Percentiles rank a stretch among this genome's conserved stretches.
Conservation (phyloP, 1,140 invertebrate species). For the Spodoptera frugiperda region DNA sequence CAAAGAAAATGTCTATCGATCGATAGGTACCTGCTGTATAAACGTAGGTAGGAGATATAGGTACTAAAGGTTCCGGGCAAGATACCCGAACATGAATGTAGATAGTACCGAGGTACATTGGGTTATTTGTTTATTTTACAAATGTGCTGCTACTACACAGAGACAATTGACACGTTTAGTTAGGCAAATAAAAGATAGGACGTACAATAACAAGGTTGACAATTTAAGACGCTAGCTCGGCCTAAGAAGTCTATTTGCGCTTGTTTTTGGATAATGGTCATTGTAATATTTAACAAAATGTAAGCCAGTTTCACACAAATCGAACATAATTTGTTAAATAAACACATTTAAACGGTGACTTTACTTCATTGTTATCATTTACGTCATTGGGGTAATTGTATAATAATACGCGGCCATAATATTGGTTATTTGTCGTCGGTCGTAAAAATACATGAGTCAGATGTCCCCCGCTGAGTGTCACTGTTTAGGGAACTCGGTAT, state of each 20-base stretch:
- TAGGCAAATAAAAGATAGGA: too few species aligned
- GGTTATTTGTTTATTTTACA: not conserved
- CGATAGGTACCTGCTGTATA: too few species aligned
- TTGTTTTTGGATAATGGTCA: not conserved
- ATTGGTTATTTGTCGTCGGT: not conserved
- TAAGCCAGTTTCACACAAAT: not conserved
- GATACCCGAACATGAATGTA: not conserved
- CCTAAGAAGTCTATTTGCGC: too few species aligned
- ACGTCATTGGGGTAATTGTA: conserved; percentile 40
- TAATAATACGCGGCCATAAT: conserved; percentile 32
- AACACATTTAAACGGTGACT: not conserved
- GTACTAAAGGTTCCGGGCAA: too few species aligned
- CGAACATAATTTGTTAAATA: not conserved
- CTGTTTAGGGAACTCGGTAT: conserved; percentile 4
- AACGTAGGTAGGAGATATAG: too few species aligned
- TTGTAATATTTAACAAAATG: not conserved
- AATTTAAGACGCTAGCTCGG: not conserved
- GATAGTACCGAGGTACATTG: not conserved
- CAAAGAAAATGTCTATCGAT: conserved; percentile 8
- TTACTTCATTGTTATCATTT: not conserved
- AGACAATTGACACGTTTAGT: too few species aligned
- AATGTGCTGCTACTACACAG: not conserved
- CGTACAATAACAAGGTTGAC: not conserved
- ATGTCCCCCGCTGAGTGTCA: conserved; percentile 45
- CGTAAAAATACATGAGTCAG: conserved; percentile 48